Evolutionary conservation across 2,113 vertebrate species (phyloP).

Genomic region (Oryctolagus cuniculus): DNA sequence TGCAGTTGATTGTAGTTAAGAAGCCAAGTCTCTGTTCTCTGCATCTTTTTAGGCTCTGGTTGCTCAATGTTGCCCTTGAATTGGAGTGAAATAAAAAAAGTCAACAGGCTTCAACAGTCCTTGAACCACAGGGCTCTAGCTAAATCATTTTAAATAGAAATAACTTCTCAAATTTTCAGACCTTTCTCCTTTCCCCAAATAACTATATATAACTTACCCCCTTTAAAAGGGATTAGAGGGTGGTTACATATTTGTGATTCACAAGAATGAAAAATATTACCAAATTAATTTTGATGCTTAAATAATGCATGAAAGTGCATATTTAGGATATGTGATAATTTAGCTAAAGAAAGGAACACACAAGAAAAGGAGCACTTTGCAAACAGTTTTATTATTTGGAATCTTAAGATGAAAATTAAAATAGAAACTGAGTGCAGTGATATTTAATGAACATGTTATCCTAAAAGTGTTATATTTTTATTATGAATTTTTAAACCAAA

Average conservation of each 20-base stretch:
- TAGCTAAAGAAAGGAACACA: conserved; percentile 27
- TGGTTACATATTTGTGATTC: conserved; percentile 32
- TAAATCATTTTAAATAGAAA: conserved; percentile 24
- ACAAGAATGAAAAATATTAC: conserved; percentile 17
- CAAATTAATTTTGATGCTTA: conserved; percentile 25
- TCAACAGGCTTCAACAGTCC: background rate
- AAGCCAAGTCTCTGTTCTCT: conserved; percentile 22
- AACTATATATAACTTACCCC: background rate
- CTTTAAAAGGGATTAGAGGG: background rate
- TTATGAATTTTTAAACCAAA: conserved; percentile 30
- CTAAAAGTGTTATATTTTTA: background rate
- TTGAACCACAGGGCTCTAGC: background rate
- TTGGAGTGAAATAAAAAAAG: background rate
- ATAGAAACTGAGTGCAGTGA: background rate
- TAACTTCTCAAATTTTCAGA: background rate
- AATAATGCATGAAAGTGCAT: background rate
- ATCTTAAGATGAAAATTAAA: conserved; percentile 50
- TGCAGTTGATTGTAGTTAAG: background rate
- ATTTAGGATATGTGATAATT: conserved; percentile 6
- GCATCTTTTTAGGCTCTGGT: background rate
- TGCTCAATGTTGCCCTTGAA: background rate
- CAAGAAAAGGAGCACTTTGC: background rate
- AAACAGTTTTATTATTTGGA: conserved; percentile 52
- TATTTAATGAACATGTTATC: background rate
- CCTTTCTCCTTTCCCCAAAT: background rate